Conservation (phyloP, 2,113 vertebrate genomes). For the Tiliqua scincoides region DNA sequence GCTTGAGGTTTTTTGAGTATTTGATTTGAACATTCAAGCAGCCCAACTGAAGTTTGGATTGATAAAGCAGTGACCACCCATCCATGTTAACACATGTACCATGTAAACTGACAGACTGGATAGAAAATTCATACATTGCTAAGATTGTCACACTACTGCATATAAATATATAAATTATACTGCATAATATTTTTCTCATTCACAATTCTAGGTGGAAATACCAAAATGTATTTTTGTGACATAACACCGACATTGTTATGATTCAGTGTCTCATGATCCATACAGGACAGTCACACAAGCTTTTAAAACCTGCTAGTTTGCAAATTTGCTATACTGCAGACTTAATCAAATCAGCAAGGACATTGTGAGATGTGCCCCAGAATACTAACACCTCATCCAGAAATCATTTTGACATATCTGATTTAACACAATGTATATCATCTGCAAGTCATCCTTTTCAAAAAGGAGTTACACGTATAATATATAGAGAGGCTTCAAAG, state of each 20-base stretch:
- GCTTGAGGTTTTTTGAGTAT: too few species aligned
- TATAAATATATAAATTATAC: neutral
- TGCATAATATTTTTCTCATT: neutral
- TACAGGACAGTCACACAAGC: neutral
- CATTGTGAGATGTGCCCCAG: neutral
- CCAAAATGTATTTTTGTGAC: slow-evolving; percentile 37
- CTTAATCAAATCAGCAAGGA: slow-evolving; percentile 15
- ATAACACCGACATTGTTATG: slow-evolving; percentile 12
- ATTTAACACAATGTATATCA: slow-evolving; percentile 1
- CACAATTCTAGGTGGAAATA: slow-evolving; percentile 27
- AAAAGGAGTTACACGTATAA: neutral
- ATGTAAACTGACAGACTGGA: neutral
- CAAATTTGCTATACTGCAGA: neutral
- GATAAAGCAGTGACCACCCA: too few species aligned
- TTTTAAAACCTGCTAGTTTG: slow-evolving; percentile 24
- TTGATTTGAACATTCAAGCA: too few species aligned
- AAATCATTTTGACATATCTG: slow-evolving; percentile 10
- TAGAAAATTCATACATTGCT: neutral
- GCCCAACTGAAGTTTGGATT: too few species aligned
- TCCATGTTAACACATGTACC: neutral
- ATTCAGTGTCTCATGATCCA: slow-evolving; percentile 18
- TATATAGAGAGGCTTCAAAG: neutral
- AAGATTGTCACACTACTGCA: neutral
- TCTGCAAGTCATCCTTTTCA: neutral
- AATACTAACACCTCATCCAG: neutral